phyloP scores from a whole-genome alignment of 2,113 vertebrate genomes.

The Bagarius yarrelli region DNA sequence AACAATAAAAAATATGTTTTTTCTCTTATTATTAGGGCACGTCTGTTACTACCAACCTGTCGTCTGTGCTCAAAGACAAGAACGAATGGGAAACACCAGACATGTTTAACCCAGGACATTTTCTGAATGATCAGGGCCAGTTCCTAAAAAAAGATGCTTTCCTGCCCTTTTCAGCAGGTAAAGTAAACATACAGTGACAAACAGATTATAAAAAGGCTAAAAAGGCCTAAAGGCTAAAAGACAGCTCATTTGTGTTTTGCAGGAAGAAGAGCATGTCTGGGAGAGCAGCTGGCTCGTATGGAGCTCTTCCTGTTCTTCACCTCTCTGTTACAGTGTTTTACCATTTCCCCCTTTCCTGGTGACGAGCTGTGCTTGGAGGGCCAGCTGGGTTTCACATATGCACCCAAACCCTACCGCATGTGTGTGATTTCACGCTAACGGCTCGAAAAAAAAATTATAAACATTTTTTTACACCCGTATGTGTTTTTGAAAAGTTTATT shows the following conservation, averaged over 20 bases:
- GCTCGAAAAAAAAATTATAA: neutral
- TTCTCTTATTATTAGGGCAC: constrained; percentile 58
- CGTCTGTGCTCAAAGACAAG: constrained; percentile 71
- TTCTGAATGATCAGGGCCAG: constrained; percentile 72
- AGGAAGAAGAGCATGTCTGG: constrained; percentile 49
- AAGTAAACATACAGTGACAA: neutral
- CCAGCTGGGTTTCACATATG: accelerated
- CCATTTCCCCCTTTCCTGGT: constrained; percentile 50
- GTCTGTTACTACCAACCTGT: constrained; percentile 68
- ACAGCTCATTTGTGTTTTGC: neutral
- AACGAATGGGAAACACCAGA: constrained; percentile 70
- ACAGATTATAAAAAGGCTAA: neutral
- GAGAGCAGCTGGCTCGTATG: constrained; percentile 48
- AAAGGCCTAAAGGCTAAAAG: neutral
- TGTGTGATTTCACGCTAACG: constrained; percentile 58
- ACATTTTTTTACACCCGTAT: neutral
- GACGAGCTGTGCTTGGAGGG: constrained; percentile 44
- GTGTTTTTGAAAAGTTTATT: too few relatives aligned
- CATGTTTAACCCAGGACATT: constrained; percentile 77
- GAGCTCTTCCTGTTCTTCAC: constrained; percentile 50
- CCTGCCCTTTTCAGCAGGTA: constrained; percentile 76
- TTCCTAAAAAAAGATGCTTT: constrained; percentile 74
- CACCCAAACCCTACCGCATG: constrained; percentile 58
- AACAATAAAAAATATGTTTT: neutral
- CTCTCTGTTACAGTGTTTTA: constrained; percentile 67